Evolutionary conservation across 2,888 invertebrate species (phyloP).

Genomic region (Psococerastis gibbosa): DNA sequence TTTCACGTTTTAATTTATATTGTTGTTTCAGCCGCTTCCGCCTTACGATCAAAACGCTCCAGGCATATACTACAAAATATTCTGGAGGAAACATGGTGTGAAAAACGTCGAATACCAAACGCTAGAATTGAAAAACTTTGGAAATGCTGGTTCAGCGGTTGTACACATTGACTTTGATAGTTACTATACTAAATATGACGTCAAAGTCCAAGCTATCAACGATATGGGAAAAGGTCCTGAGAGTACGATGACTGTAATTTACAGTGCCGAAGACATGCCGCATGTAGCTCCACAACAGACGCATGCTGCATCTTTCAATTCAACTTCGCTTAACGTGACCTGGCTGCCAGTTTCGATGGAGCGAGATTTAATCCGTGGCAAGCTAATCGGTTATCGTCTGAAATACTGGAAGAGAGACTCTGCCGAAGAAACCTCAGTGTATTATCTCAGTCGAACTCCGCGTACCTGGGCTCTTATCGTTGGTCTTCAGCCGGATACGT

Average conservation of each 20-base stretch:
- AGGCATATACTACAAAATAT: constrained; percentile 77
- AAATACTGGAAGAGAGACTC: constrained; percentile 75
- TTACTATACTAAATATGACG: constrained; percentile 68
- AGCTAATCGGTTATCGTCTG: constrained; percentile 73
- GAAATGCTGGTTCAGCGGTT: constrained; percentile 61
- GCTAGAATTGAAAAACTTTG: constrained; percentile 44
- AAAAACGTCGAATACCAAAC: constrained; percentile 55
- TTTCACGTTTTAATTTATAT: constrained; percentile 9
- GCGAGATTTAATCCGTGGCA: constrained; percentile 67
- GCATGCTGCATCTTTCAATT: constrained; percentile 61
- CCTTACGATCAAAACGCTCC: constrained; percentile 71
- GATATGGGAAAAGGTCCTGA: constrained; percentile 65
- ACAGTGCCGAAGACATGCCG: constrained; percentile 84
- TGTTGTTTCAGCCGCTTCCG: constrained; percentile 36
- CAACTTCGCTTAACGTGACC: constrained; percentile 78
- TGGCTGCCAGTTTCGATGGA: constrained; percentile 78
- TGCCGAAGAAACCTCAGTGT: constrained; percentile 52
- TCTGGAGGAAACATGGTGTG: constrained; percentile 56
- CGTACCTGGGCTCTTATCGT: constrained; percentile 78
- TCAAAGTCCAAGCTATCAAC: constrained; percentile 69
- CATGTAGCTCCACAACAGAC: constrained; percentile 75
- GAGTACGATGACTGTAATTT: constrained; percentile 53
- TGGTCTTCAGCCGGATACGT: constrained; percentile 78
- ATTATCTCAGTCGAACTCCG: constrained; percentile 67
- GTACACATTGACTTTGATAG: constrained; percentile 51